phyloP scores from a whole-genome alignment of 2,797 vertebrate species.

The Melanogrammus aeglefinus region DNA sequence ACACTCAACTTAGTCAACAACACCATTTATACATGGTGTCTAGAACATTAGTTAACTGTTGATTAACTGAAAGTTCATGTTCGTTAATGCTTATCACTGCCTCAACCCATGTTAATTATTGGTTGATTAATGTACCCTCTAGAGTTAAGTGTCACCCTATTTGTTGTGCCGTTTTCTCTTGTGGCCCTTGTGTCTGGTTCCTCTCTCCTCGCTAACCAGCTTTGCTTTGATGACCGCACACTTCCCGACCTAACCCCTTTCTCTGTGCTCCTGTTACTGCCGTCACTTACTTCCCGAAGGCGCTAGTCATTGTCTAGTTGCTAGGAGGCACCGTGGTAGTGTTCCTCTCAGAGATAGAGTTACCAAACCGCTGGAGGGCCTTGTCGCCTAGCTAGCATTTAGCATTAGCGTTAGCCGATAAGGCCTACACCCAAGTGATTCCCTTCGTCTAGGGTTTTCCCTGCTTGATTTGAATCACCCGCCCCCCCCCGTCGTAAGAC shows the following conservation, averaged over 20 bases:
- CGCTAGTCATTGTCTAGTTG: constrained; percentile 34
- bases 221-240: constrained; percentile 51
- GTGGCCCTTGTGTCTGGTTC: constrained; percentile 22
- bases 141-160: neutral
- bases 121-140: too few species aligned
- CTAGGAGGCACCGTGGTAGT: constrained; percentile 34
- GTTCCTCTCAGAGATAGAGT: neutral
- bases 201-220: constrained; percentile 60
- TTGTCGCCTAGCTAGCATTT: neutral
- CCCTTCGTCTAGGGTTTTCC: neutral
- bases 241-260: constrained; percentile 34
- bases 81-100: too few species aligned
- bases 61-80: too few species aligned
- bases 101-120: too few species aligned
- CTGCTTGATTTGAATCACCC: neutral
- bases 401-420: neutral
- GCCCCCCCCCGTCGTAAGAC: neutral
- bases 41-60: too few species aligned
- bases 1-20: too few species aligned
- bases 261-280: constrained; percentile 24
- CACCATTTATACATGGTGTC: too few species aligned
- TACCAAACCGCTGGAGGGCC: neutral
- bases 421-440: neutral
- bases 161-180: neutral
- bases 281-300: constrained; percentile 28